Conservation (phyloP, 2,797 vertebrate species). For the Crocidura indochinensis region DNA sequence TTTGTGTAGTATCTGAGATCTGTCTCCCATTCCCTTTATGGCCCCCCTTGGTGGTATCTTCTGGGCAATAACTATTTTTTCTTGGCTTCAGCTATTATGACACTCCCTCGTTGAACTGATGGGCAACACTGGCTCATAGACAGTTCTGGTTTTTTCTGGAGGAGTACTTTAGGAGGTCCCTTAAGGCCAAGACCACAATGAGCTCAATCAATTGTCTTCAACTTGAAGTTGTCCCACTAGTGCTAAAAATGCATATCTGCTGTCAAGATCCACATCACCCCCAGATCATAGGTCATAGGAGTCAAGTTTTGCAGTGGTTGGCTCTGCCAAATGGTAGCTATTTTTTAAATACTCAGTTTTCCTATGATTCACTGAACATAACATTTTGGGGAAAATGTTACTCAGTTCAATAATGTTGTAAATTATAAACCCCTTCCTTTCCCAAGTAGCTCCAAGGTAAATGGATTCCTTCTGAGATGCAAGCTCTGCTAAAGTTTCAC, state of each 20-base stretch:
- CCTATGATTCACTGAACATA: neutral
- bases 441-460: no score
- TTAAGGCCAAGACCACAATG: neutral
- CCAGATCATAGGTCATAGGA: neutral
- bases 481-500: neutral
- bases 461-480: neutral
- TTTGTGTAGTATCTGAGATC: neutral
- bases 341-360: conserved; percentile 6
- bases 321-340: neutral
- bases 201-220: neutral
- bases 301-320: neutral
- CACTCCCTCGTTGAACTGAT: neutral
- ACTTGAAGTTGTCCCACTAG: neutral
- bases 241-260: neutral
- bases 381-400: conserved; percentile 21
- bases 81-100: neutral
- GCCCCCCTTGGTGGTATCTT: neutral
- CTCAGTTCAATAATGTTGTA: neutral
- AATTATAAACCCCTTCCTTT: neutral
- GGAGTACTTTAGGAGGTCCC: neutral
- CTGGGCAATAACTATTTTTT: neutral
- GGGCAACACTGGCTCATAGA: neutral
- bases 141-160: neutral
- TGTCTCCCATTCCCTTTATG: no score
- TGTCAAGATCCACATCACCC: neutral